A percentile compares a stretch with the other conserved stretches of the same genome.
Evolutionary conservation across 1,140 invertebrate species (phyloP).

Genomic region (Pissodes strobi): DNA sequence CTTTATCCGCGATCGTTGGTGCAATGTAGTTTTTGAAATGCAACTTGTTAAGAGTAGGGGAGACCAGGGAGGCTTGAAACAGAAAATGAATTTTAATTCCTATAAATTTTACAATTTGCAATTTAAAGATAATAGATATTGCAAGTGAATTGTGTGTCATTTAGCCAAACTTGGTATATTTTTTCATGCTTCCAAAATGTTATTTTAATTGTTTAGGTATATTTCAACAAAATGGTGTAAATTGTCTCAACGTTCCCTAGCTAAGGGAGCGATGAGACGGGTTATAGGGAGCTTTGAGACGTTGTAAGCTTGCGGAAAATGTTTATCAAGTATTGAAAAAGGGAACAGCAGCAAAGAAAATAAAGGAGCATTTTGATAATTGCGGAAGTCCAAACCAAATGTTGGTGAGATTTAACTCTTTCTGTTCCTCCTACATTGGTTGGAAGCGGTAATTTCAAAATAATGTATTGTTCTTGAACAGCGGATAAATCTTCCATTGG

Average conservation of each 20-base stretch:
- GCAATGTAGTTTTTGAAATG: too few species aligned
- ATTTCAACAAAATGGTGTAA: background rate
- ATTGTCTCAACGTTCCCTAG: background rate
- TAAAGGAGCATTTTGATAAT: background rate
- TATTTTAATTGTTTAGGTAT: too few species aligned
- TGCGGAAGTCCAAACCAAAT: background rate
- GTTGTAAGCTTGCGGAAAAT: background rate
- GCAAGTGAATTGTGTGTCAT: too few species aligned
- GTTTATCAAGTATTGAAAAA: background rate
- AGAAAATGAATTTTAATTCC: too few species aligned
- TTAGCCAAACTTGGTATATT: too few species aligned
- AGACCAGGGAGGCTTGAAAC: too few species aligned
- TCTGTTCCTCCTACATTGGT: background rate
- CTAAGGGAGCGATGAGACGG: background rate
- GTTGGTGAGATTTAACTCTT: background rate
- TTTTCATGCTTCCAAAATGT: too few species aligned
- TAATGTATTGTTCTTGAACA: background rate
- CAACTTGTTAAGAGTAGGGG: too few species aligned
- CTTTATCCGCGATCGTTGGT: too few species aligned
- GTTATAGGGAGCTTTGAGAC: background rate
- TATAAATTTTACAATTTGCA: too few species aligned
- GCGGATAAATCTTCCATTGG: background rate
- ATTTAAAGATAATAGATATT: too few species aligned
- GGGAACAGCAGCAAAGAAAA: background rate
- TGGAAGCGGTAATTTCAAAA: too few species aligned